Evolutionary conservation across 2,113 vertebrate genomes (phyloP), one percentile per base, ranked within the genome.

Genomic region (Synchiropus splendidus): DNA sequence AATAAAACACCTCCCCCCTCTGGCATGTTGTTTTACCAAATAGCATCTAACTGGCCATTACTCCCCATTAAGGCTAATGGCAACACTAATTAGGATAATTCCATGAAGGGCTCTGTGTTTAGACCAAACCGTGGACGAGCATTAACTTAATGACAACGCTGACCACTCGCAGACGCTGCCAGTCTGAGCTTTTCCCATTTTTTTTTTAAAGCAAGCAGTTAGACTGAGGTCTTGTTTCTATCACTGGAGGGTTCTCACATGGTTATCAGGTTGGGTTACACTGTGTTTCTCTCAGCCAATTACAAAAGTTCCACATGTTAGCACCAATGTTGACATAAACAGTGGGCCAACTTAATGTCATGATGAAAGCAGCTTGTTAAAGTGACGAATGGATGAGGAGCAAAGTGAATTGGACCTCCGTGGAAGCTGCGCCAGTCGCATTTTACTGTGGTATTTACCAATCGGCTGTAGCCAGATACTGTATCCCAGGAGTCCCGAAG

Each of bases 11-110:
- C 84, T 85, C 66, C 72, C 81, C 76, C 67, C 73, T 78, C 75
- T 85, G 49, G 73, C 61, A 54, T 80, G 62, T 87, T 85, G 82
- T 89, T 85, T 83, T 77, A 86, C 80, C 78, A 88, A 86, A 83
- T 85, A 86, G 77, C 86, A 87, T 88, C 82, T 88, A 85, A 84
- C 82, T 78, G 81, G 79, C 87, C 86, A 89, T 91, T 89, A 90
- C 80, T 85, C 82, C 83, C 85, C 78, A 81, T 88, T 89, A 87
- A 81, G 79, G 63, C 84, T 90, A 89, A 88, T 78, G 81, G 76
- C 60, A 58, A 18, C 52, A 69, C 86, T 91, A 85, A 87, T 90
- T 90, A 89, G 85, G 73, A 72, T 80, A 73, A 81, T 84, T 83
- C 82, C 81, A 85, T 90, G 85, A 87, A 88, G 88, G 80, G 71